phyloP scores from a whole-genome alignment of 2,888 invertebrate species.

The Caenorhabditis afra region DNA sequence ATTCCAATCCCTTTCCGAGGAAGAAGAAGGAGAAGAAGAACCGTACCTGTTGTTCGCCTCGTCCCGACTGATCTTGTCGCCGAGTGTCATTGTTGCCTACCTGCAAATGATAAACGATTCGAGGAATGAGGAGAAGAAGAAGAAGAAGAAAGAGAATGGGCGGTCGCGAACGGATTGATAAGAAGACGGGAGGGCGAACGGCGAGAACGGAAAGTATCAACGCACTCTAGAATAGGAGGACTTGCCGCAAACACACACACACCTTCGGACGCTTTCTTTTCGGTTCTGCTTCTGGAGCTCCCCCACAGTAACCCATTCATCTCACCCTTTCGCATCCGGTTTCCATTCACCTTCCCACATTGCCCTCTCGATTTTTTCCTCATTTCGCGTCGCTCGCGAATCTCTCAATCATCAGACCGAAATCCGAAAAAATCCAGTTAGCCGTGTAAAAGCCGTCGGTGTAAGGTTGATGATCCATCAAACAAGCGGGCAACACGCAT shows the following conservation, averaged over 20 bases:
- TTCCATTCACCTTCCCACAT: conserved; percentile 1
- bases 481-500: conserved; percentile 33
- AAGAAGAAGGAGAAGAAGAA: not conserved
- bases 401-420: conserved; percentile 33
- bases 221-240: not conserved
- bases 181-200: not conserved
- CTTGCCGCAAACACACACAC: too few species aligned
- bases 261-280: too few species aligned
- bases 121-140: conserved; percentile 15
- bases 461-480: conserved; percentile 56
- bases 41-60: conserved; percentile 55
- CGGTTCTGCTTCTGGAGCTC: too few species aligned
- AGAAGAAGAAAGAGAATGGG: conserved; percentile 17
- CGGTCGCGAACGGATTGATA: not conserved
- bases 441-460: conserved; percentile 32
- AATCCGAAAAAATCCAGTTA: conserved; percentile 54
- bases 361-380: conserved; percentile 44
- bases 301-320: too few species aligned
- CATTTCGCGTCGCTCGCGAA: not conserved
- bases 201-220: not conserved
- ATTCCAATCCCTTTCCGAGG: conserved; percentile 33
- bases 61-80: conserved; percentile 55
- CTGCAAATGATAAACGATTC: conserved; percentile 40
- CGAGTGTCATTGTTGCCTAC: conserved; percentile 47
- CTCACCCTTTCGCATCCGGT: conserved; percentile 5